Evolutionary conservation across 1,140 invertebrate genomes (phyloP).

Genomic region (Drosophila kurseongensis): DNA sequence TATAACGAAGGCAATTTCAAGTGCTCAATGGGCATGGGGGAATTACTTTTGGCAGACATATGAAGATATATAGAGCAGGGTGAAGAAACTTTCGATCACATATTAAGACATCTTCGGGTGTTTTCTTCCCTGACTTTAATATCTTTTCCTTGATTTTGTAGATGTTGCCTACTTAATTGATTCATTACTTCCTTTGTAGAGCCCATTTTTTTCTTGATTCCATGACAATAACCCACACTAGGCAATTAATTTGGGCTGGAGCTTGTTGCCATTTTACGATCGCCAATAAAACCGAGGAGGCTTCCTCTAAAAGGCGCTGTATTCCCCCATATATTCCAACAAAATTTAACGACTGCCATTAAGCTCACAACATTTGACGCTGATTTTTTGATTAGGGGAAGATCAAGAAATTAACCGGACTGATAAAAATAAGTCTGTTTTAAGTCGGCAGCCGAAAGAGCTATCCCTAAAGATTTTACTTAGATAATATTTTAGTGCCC

Average conservation of each 20-base stretch:
- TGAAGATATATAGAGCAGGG: constrained; percentile 11
- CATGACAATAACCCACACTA: constrained; percentile 37
- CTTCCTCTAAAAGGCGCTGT: constrained; percentile 18
- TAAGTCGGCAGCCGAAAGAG: constrained; percentile 16
- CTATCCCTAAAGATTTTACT: constrained; percentile 36
- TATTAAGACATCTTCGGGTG: constrained; percentile 13
- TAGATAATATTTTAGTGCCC: constrained; percentile 12
- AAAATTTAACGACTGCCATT: constrained; percentile 61
- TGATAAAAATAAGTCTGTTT: constrained; percentile 32
- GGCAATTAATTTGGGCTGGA: constrained; percentile 50
- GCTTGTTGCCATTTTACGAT: constrained; percentile 66
- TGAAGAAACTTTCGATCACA: constrained; percentile 30
- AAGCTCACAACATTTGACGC: constrained; percentile 60
- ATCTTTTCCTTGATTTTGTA: constrained; percentile 1
- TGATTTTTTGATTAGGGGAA: constrained; percentile 46
- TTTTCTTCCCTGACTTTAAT: constrained; percentile 37
- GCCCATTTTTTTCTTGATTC: constrained; percentile 17
- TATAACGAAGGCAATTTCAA: constrained; percentile 75
- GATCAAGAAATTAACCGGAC: constrained; percentile 26
- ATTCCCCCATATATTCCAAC: constrained; percentile 3
- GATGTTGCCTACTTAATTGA: constrained; percentile 49
- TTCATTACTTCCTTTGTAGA: constrained; percentile 63
- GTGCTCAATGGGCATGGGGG: constrained; percentile 12
- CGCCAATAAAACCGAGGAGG: constrained; percentile 41
- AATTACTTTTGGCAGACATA: constrained; percentile 14